Evolutionary conservation across 1,140 invertebrate genomes (phyloP), one percentile per base, ranked within the genome.

Genomic region (Periplaneta americana): DNA sequence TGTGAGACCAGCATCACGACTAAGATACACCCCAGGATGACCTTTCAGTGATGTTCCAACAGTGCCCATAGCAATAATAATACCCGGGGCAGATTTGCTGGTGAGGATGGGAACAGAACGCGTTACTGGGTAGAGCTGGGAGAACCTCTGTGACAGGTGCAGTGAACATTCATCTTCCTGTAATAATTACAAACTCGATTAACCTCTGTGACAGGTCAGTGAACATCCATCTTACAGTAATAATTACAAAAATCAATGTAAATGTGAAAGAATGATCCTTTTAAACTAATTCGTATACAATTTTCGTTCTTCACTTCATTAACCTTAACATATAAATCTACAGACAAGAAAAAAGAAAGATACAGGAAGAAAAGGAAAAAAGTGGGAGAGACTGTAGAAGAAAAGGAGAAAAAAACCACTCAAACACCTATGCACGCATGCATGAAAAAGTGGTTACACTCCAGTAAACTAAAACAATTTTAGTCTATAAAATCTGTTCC

Each of bases 121-220:
- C 74, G 93, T 93, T 13, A 93, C 91, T 11, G 96, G 96, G 88
- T 96, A 96, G 15, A 97, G 86, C 83, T 94, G 93, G 86, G 92
- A 94, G 86, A 97, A 96, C 85, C 94, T 93, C 87, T 98, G 97
- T 84, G 94, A 94, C 37, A 98, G 87, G 88, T 98, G 96, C 57
- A 98, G 89, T 22, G 95, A 96, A 87, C 96, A 98, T 35, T 92
- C 91, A 36, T 91, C 83, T 22, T 18, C 66, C 90, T 91, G 80
- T 33, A 86, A 85, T 80, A 13, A 74, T 74, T 35, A 81, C 35
- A 10, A 75, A 48, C n/a, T n/a, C n/a, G 1, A 57, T 57, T 2
- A 57, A 17, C n/a, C n/a, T 18, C 48, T 4, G n/a, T 18, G 1
- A 57, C 17, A 57, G 17, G n/a, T n/a, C n/a, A 57, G n/a, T n/a